phyloP scores from a whole-genome alignment of 2,797 vertebrate genomes.

The Tinamus major region DNA sequence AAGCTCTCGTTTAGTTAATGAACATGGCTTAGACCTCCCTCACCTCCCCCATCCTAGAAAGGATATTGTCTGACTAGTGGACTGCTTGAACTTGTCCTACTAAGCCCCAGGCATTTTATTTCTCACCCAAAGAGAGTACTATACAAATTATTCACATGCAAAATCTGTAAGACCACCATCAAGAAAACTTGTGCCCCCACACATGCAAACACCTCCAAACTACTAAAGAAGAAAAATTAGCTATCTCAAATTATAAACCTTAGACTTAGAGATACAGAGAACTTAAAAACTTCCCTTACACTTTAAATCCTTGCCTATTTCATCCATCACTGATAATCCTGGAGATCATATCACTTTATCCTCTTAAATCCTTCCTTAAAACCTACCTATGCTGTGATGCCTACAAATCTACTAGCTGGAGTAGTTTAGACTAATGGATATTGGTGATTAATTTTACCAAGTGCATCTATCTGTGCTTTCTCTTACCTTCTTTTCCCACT shows the following conservation, averaged over 20 bases:
- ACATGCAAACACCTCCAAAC: background rate
- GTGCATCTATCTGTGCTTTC: background rate
- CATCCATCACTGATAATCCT: slow-evolving; percentile 3
- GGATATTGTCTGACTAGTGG: background rate
- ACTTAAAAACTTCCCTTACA: background rate
- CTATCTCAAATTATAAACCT: background rate
- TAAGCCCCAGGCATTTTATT: background rate
- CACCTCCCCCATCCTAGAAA: background rate
- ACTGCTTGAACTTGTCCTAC: background rate
- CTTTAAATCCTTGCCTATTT: background rate
- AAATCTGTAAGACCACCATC: background rate
- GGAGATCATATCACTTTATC: slow-evolving; percentile 9
- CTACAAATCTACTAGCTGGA: slow-evolving; percentile 22
- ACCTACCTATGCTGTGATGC: background rate
- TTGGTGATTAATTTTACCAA: background rate
- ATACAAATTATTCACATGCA: background rate
- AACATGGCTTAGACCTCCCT: background rate
- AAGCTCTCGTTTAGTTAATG: background rate
- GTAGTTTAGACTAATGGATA: background rate
- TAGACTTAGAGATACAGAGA: background rate
- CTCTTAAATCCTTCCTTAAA: slow-evolving; percentile 29
- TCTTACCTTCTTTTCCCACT: background rate
- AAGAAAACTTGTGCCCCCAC: background rate
- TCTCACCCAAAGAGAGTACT: background rate
- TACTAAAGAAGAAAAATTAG: background rate